Conservation (phyloP, 2,113 vertebrate genomes). For the Cynopterus brachyotis region DNA sequence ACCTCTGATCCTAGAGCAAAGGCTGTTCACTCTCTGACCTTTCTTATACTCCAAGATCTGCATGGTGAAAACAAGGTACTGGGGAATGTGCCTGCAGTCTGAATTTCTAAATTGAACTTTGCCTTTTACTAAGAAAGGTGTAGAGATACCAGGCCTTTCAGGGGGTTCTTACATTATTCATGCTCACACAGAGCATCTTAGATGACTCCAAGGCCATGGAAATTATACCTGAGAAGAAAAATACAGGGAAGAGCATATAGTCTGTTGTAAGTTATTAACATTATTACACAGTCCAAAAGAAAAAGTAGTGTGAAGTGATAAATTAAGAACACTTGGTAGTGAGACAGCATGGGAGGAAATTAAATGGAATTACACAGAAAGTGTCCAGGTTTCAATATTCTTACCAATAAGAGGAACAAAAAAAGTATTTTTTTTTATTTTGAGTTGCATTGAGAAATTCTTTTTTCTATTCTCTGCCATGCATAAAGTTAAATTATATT, state of each 20-base stretch:
- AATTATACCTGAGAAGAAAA: slow-evolving; percentile 1
- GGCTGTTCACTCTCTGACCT: neutral
- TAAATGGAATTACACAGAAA: neutral
- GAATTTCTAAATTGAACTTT: slow-evolving; percentile 55
- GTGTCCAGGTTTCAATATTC: neutral
- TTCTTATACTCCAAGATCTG: neutral
- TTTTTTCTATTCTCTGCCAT: too few relatives aligned
- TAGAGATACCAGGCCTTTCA: slow-evolving; percentile 7
- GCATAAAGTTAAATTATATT: too few relatives aligned
- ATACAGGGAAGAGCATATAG: neutral
- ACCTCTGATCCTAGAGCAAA: slow-evolving; percentile 40
- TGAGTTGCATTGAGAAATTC: neutral
- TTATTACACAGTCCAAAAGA: neutral
- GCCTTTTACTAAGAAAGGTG: slow-evolving; percentile 37
- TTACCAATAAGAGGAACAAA: slow-evolving; percentile 32
- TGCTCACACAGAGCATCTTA: neutral
- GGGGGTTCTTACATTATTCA: slow-evolving; percentile 46
- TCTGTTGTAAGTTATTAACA: neutral
- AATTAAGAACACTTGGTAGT: neutral
- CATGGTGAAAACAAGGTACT: neutral
- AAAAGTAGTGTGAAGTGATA: neutral
- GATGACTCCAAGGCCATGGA: neutral
- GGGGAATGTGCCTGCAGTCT: neutral
- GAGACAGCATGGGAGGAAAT: neutral
- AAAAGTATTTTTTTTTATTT: neutral